A percentile compares a stretch with the other conserved stretches of the same genome.
phyloP scores from a whole-genome alignment of 2,113 vertebrate species.

The Ameiurus melas region DNA sequence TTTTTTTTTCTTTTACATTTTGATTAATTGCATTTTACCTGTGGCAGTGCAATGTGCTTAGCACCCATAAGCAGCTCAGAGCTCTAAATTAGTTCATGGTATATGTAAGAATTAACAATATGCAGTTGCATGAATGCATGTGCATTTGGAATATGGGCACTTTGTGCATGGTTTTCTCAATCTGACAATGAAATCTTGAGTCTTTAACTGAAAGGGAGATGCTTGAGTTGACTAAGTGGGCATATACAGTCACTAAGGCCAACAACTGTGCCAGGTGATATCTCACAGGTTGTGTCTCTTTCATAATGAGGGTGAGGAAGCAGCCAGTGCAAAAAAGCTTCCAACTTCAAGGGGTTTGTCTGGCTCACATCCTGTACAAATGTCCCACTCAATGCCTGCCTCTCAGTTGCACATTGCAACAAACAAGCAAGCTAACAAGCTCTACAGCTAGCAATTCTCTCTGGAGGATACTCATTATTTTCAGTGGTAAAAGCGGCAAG shows the following conservation, averaged over 20 bases:
- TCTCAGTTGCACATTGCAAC: conserved; percentile 20
- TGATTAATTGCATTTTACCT: conserved; percentile 3
- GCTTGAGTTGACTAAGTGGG: not conserved
- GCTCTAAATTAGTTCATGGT: not conserved
- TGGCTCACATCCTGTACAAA: conserved; percentile 33
- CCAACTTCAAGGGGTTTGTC: conserved; percentile 23
- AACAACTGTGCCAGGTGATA: conserved; percentile 13
- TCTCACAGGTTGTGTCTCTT: not conserved
- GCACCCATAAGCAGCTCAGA: not conserved
- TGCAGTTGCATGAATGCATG: not conserved
- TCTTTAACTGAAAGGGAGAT: not conserved
- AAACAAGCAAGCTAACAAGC: conserved; percentile 51
- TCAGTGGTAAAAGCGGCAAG: conserved; percentile 18
- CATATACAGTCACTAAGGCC: not conserved
- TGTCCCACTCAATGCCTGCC: conserved; percentile 28
- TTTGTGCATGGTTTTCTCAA: not conserved
- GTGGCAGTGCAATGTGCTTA: not conserved
- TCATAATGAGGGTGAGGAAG: conserved; percentile 29
- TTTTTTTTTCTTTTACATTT: not conserved
- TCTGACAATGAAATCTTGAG: not conserved
- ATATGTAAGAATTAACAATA: not conserved
- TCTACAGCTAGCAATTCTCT: conserved; percentile 30
- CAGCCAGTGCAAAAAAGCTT: conserved; percentile 3
- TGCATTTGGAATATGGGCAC: not conserved
- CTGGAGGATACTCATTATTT: conserved; percentile 45